Evolutionary conservation across 2,797 vertebrate genomes (phyloP), one percentile per base, ranked within the genome.

Genomic region (Lacerta viridis): DNA sequence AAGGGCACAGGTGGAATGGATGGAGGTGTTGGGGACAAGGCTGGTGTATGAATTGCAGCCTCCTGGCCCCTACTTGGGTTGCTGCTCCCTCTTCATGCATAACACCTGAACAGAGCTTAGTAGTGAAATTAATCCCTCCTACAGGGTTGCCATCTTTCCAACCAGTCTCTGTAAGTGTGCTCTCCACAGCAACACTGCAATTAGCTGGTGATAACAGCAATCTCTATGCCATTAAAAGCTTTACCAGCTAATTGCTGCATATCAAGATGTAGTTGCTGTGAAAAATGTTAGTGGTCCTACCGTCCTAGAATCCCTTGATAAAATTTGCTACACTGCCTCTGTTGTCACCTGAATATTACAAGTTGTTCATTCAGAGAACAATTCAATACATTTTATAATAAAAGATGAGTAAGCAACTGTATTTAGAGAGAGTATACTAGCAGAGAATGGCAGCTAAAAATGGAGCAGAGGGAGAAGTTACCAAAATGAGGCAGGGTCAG

Each of bases 381-480:
- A 89, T 61, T 71, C 50, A 88, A 84, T 64, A 50, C 25, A 36
- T 64, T 46, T 72, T 36, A 50, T 17, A 68, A 41, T 33, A 88
- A 59, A 84, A 71, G n/a, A 66, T 64, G 39, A 80, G 68, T 55
- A 78, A 80, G 29, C 41, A 80, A n/a, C 55, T 74, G 59, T 50
- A 74, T 39, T 8, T 25, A 68, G 25, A 68, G 27, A 7, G 83
- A 78, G 77, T 39, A 66, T 80, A 64, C 59, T 71, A 80, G 41
- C 43, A 75, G 36, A 80, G 18, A 81, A 75, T 69, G 59, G 27
- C 20, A 77, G 18, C n/a, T 64, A 55, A 72, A 64, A 89, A 66
- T 55, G 59, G 50, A 84, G 72, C 11, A 33, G 27, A 64, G 66
- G 23, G 27, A 36, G 23, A 72, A 55, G 13, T 80, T 39, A 55